These are phyloP conservation scores for Lamprologus speciosus DNA, from an alignment of 2,113 vertebrate genomes.

Conservation along the genomic window DNA sequence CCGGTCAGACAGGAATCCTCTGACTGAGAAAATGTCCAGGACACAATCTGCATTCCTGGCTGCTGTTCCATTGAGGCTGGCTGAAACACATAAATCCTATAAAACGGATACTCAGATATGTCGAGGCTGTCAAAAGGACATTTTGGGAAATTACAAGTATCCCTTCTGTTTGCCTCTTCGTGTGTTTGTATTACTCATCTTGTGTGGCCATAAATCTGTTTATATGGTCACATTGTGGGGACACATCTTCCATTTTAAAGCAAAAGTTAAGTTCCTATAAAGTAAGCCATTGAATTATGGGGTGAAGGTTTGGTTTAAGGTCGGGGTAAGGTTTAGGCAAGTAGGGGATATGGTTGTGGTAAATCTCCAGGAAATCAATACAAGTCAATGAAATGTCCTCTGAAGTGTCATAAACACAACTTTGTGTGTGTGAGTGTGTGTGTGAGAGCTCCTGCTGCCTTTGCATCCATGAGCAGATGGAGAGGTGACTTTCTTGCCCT, in stretches of 20 bases:
- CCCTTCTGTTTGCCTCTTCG: background rate
- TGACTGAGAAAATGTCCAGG: background rate
- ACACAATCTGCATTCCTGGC: background rate
- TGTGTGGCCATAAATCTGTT: background rate
- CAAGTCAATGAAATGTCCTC: background rate
- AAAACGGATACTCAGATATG: background rate
- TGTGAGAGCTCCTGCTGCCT: background rate
- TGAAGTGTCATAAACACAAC: background rate
- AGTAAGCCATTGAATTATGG: background rate
- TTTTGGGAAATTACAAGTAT: background rate
- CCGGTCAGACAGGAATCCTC: background rate
- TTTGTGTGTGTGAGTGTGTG: background rate
- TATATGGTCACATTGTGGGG: background rate
- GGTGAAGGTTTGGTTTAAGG: background rate
- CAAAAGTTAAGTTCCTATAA: background rate
- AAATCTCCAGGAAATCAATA: background rate
- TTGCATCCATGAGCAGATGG: slow-evolving; percentile 26
- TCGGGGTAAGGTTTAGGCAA: background rate
- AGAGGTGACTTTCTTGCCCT: slow-evolving; percentile 10
- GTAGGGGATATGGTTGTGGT: background rate
- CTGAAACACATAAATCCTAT: background rate
- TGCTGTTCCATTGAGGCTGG: background rate
- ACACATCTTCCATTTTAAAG: background rate
- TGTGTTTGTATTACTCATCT: background rate
- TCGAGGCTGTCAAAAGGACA: background rate